A percentile compares a stretch with the other conserved stretches of the same genome.
Conservation (phyloP, 2,888 invertebrate genomes). For the Acronicta psi region DNA sequence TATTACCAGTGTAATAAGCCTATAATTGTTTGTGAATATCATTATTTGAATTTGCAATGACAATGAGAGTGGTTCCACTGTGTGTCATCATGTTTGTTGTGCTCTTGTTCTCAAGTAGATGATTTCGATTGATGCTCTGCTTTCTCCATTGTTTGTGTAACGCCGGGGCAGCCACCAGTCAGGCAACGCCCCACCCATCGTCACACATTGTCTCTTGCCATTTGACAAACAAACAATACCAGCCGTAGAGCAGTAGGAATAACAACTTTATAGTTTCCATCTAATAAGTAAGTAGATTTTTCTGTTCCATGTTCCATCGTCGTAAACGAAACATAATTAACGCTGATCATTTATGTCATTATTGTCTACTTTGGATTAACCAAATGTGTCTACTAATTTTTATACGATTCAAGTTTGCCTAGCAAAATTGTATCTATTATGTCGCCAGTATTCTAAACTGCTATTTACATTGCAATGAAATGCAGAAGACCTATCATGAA, state of each 20-base stretch:
- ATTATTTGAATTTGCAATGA: slow-evolving; percentile 33
- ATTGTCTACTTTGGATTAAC: too few relatives aligned
- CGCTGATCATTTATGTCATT: too few relatives aligned
- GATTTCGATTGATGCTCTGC: slow-evolving; percentile 61
- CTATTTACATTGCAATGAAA: slow-evolving; percentile 7
- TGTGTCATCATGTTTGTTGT: slow-evolving; percentile 37
- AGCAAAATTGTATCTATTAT: too few relatives aligned
- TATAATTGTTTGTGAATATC: slow-evolving; percentile 20
- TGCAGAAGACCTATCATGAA: slow-evolving; percentile 15
- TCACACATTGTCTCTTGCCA: slow-evolving; percentile 38
- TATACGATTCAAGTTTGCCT: too few relatives aligned
- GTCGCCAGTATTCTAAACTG: background rate
- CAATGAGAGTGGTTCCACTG: slow-evolving; percentile 31
- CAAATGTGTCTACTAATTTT: too few relatives aligned
- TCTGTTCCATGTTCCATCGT: too few relatives aligned
- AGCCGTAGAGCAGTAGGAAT: background rate
- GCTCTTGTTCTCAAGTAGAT: slow-evolving; percentile 52
- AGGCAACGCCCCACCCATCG: slow-evolving; percentile 56
- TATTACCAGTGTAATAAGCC: slow-evolving; percentile 15
- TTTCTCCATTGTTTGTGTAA: slow-evolving; percentile 68
- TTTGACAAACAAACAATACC: slow-evolving; percentile 31
- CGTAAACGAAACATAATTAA: too few relatives aligned
- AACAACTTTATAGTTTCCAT: background rate
- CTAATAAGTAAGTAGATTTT: too few relatives aligned
- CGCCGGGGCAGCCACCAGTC: slow-evolving; percentile 22